A percentile compares a stretch with the other conserved stretches of the same genome.
Evolutionary conservation across 2,113 vertebrate genomes (phyloP).

Genomic region (Xenopus laevis): DNA sequence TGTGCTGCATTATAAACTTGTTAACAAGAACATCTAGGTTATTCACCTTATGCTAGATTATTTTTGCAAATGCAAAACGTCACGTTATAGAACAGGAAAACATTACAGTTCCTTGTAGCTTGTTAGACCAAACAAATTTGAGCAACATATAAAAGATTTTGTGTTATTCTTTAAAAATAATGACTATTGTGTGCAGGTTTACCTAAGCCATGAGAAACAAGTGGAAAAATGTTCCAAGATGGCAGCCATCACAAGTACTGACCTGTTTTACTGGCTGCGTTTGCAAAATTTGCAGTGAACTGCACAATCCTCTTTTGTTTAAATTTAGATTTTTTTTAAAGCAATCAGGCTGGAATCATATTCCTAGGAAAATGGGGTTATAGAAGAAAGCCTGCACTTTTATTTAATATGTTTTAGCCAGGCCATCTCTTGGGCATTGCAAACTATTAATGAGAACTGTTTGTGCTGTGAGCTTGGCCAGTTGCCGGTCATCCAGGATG

Average conservation of each 20-base stretch:
- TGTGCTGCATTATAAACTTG: too few species aligned
- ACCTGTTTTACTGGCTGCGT: constrained; percentile 9
- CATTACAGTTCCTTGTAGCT: too few species aligned
- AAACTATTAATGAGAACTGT: constrained; percentile 45
- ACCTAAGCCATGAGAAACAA: too few species aligned
- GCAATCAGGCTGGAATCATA: constrained; percentile 26
- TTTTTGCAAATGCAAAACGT: too few species aligned
- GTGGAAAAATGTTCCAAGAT: background rate
- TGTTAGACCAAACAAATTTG: too few species aligned
- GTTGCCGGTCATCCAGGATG: constrained; percentile 42
- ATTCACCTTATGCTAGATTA: too few species aligned
- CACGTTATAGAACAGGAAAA: too few species aligned
- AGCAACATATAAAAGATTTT: too few species aligned
- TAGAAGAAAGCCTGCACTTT: constrained; percentile 33
- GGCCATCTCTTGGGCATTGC: constrained; percentile 35
- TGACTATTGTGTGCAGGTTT: too few species aligned
- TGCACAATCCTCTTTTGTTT: constrained; percentile 34
- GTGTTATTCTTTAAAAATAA: too few species aligned
- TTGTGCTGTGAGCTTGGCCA: constrained; percentile 31
- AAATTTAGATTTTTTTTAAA: constrained; percentile 35
- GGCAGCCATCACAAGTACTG: background rate
- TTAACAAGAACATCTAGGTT: too few species aligned
- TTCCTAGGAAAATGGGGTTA: constrained; percentile 3
- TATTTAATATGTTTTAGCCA: constrained; percentile 32
- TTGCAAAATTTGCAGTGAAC: background rate